Base-by-base conservation (phyloP, 2,113 vertebrate species). In the Meriones unguiculatus region DNA sequence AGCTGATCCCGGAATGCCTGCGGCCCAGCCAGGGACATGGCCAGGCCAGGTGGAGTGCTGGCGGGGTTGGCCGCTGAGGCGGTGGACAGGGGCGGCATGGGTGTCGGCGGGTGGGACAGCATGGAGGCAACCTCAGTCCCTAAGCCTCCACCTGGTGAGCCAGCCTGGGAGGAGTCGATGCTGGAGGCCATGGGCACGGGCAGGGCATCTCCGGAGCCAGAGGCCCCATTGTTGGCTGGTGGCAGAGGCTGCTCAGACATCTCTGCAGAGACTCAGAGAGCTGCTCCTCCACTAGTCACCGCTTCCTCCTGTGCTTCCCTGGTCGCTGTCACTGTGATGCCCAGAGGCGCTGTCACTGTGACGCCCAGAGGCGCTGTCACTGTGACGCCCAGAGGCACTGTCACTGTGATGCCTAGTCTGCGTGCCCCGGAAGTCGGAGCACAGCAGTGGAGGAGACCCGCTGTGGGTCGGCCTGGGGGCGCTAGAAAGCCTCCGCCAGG, bases 201-300 rank as follows among this genome's bases (percentile, higher is more conserved):
- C 62, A 98, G 91, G 20, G 97, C 97, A 70, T 97, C 94, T 80
- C 97, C 97, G 59, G 96, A 46, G 50, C 76, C 95, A 0, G 95
- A 95, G 85, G 93, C 97, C 86, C 82, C 87, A 28, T 46, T 89
- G 96, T 1, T 86, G 95, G 59, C 97, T 73, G 95, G 98, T 41
- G 95, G 98, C 84, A 96, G 98, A 89, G 90, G 97, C 93, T 97
- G 98, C 94, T 97, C 98, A 96, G 98, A 98, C 98, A 98, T 98
- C 97, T 98, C 98, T 95, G 97, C 95, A 97, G 96, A 95, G 97
- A 97, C 97, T 97, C 96, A 97, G 95, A 80, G 97, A 89, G 89
- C 94, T 76, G 89, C 97, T 20, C 95, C 96, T 97, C 96, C 81
- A 75, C 94, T 93, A n/a, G n/a, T n/a, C n/a, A n/a, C n/a, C n/a